Conservation (phyloP, 53 echinoderm and acorn worm genomes). For the Holothuria scabra region DNA sequence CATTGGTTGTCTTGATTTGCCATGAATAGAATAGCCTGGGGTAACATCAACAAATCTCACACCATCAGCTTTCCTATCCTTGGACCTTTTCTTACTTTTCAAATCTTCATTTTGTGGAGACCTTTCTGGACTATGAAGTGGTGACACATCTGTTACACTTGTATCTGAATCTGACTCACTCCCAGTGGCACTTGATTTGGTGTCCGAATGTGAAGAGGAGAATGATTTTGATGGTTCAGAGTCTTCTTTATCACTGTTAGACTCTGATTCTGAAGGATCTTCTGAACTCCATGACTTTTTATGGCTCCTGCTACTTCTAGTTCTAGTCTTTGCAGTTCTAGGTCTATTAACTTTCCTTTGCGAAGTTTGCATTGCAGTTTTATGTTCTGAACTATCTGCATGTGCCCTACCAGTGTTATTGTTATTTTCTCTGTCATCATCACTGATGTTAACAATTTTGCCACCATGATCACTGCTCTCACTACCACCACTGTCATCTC, state of each 20-base stretch:
- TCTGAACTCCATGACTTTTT: conserved; percentile 31
- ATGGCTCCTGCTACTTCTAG: too few species aligned
- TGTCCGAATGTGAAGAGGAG: conserved; percentile 58
- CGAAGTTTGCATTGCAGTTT: neutral
- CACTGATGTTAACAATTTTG: conserved; percentile 28
- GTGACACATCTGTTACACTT: conserved; percentile 92
- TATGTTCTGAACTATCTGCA: conserved; percentile 18
- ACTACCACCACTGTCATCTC: conserved; percentile 60
- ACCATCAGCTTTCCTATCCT: conserved; percentile 57
- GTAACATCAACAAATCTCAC: conserved; percentile 64
- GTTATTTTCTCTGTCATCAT: conserved; percentile 26
- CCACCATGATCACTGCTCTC: conserved; percentile 51
- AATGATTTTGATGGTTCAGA: conserved; percentile 50
- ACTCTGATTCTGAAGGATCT: conserved; percentile 51
- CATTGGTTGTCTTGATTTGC: conserved; percentile 34
- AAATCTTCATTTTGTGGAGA: conserved; percentile 39
- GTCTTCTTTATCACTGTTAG: conserved; percentile 36
- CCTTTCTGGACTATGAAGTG: conserved; percentile 79
- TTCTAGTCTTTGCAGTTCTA: conserved; percentile 35
- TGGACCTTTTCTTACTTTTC: conserved; percentile 21
- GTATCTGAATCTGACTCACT: conserved; percentile 49
- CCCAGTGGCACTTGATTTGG: conserved; percentile 60
- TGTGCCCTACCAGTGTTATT: neutral
- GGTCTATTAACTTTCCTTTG: conserved; percentile 6
- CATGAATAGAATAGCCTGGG: conserved; percentile 50